Conservation (phyloP, 2,888 invertebrate species). For the Stratiomys singularior region DNA sequence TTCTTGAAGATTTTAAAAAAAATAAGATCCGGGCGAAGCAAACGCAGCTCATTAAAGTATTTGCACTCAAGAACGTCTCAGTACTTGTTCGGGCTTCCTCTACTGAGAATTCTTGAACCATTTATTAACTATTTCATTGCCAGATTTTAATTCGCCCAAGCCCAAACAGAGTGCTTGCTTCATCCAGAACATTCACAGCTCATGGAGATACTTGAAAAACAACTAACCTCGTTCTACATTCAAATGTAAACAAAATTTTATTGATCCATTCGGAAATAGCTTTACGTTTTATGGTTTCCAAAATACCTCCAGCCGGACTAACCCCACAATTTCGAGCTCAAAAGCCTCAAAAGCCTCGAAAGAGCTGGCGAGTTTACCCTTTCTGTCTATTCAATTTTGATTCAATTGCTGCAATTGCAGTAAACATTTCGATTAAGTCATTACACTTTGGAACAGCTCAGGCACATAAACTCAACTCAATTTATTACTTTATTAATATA, state of each 20-base stretch:
- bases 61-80: too few relatives aligned
- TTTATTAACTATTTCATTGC: too few relatives aligned
- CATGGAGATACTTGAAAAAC: background rate
- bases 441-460: background rate
- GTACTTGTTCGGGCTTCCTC: too few relatives aligned
- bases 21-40: too few relatives aligned
- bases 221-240: background rate
- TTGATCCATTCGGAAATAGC: slow-evolving; percentile 1
- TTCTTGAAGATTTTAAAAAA: too few relatives aligned
- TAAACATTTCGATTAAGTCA: slow-evolving; percentile 13
- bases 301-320: background rate
- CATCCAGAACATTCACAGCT: too few relatives aligned
- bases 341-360: background rate
- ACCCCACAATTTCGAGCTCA: background rate
- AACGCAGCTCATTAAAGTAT: too few relatives aligned
- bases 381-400: too few relatives aligned
- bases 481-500: slow-evolving; percentile 23
- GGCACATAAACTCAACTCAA: slow-evolving; percentile 23
- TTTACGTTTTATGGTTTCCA: slow-evolving; percentile 2
- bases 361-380: background rate
- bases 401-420: background rate
- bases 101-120: too few relatives aligned
- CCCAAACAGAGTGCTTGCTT: too few relatives aligned
- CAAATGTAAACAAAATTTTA: background rate
- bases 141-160: too few relatives aligned